Conservation (phyloP, 2,797 vertebrate species). For the Dromococcyx pavoninus region DNA sequence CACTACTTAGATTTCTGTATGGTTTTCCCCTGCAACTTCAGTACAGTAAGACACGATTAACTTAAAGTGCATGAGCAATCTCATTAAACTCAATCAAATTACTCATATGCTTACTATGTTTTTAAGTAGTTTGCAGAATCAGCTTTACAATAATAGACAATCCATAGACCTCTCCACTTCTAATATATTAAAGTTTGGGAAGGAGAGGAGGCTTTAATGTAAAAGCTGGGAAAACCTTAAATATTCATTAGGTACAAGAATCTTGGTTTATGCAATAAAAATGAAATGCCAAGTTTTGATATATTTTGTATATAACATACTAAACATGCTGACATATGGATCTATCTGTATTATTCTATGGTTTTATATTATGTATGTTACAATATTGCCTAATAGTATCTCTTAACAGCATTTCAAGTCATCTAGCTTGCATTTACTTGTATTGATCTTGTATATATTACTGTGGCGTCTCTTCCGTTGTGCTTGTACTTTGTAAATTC, state of each 20-base stretch:
- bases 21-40: not conserved
- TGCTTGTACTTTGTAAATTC: not conserved
- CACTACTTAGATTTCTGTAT: not conserved
- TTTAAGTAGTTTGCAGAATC: constrained; percentile 10
- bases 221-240: not conserved
- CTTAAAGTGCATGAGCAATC: constrained; percentile 20
- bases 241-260: not conserved
- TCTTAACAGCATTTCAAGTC: not conserved
- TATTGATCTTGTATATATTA: not conserved
- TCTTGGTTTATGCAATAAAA: not conserved
- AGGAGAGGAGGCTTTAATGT: not conserved
- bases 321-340: not conserved
- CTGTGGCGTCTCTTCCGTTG: not conserved
- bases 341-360: not conserved
- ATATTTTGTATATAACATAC: not conserved
- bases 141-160: not conserved
- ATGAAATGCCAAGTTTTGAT: not conserved
- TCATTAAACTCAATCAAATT: constrained; percentile 31
- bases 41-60: not conserved
- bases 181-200: not conserved
- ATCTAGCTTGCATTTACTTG: not conserved
- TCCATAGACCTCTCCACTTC: not conserved
- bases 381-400: not conserved
- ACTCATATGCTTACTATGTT: not conserved
- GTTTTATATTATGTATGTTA: not conserved